Evolutionary conservation across 2,888 invertebrate genomes (phyloP).

Genomic region (Acanthosepion pharaonis): DNA sequence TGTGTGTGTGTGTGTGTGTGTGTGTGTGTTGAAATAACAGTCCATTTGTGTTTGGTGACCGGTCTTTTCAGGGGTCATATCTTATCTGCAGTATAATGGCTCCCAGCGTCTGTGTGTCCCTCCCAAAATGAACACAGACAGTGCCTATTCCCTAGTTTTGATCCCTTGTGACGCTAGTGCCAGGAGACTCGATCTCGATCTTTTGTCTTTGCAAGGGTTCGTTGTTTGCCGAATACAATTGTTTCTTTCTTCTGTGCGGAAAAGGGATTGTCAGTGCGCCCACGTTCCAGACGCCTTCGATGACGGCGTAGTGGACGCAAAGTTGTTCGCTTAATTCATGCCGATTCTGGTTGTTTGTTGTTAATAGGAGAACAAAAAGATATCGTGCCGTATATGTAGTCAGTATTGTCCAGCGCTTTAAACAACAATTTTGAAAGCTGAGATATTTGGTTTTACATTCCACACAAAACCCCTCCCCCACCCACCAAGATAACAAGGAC

Average conservation of each 20-base stretch:
- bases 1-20: not conserved
- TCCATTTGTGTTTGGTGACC: not conserved
- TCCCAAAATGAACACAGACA: not conserved
- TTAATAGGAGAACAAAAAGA: not conserved
- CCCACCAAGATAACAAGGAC: too few species aligned
- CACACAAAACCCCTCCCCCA: too few species aligned
- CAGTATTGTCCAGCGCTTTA: too few species aligned
- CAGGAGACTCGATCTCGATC: not conserved
- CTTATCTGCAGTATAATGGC: not conserved
- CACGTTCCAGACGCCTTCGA: not conserved
- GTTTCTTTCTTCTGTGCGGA: not conserved
- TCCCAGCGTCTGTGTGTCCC: not conserved
- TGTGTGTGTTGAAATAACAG: not conserved
- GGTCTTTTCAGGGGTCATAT: not conserved
- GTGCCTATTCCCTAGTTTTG: not conserved
- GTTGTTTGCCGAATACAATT: constrained; percentile 33
- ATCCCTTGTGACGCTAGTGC: not conserved
- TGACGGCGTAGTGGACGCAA: not conserved
- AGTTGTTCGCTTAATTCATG: not conserved
- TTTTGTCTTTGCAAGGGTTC: not conserved
- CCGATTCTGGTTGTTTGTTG: not conserved
- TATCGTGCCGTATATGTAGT: not conserved
- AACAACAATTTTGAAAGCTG: too few species aligned
- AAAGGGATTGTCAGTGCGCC: not conserved
- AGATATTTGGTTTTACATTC: too few species aligned